Base-by-base conservation (phyloP, 2,113 vertebrate genomes). In the Strigops habroptila region DNA sequence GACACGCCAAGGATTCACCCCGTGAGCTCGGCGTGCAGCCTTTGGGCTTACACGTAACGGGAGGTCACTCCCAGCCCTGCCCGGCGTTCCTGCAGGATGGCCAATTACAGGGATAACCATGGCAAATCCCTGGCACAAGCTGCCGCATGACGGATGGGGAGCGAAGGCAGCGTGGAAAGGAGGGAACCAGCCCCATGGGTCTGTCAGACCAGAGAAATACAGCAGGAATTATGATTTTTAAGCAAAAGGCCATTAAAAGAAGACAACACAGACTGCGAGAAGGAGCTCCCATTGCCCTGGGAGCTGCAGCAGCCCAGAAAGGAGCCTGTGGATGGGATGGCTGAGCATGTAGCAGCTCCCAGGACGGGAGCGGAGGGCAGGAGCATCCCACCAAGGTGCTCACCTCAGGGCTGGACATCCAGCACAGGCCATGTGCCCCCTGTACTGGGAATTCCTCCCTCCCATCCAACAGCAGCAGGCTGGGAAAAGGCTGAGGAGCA, bases 21-120 rank as follows among this genome's bases (percentile, higher is more conserved):
- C 0, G 0, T 0, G 2, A 80, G 65, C 15, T 6, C 0, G 1
- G 48, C 0, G 3, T 2, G 24, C 33, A 41, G 43, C 81, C 52
- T 39, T n/a, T 0, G 3, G 68, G 59, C 69, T 90, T 23, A 25
- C 30, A 11, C 0, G 0, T 4, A 35, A 12, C 4, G 2, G 70
- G 70, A 51, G 41, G 51, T 67, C 41, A 31, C 52, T 64, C 48
- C 93, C 71, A 86, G 67, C 43, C 75, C 48, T 76, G 71, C 48
- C 46, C 28, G 1, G 88, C 0, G 0, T 28, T 86, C 83, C 87
- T 49, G 59, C 57, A 70, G 65, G 67, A 43, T 0, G 3, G 44
- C 0, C 17, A 80, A 53, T 71, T 10, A 63, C 39, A 46, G 86
- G 70, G 75, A 77, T 52, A 76, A 73, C 39, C 4, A 0, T 1